Evolutionary conservation across 1,140 invertebrate species (phyloP).

Genomic region (Sipha flava): DNA sequence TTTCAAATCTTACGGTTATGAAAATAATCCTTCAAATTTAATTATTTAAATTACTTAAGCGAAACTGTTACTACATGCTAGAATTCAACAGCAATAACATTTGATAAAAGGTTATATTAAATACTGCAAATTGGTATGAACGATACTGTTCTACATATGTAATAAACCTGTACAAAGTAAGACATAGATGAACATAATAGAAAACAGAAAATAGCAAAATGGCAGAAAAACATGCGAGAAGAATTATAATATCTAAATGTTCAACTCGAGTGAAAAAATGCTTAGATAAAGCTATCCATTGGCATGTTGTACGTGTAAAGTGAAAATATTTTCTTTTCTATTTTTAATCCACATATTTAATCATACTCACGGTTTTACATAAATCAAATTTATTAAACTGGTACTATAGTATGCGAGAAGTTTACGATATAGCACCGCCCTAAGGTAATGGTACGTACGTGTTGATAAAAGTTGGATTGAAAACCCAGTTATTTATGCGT

Average conservation of each 20-base stretch:
- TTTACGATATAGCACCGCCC: background rate
- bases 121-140: background rate
- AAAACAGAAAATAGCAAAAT: background rate
- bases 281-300: background rate
- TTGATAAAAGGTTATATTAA: background rate
- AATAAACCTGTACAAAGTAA: too few relatives aligned
- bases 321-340: background rate
- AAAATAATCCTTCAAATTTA: background rate
- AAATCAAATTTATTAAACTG: background rate
- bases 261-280: background rate
- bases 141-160: background rate
- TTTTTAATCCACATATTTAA: background rate
- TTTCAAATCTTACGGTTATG: background rate
- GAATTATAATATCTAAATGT: background rate
- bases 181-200: background rate
- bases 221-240: background rate
- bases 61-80: background rate
- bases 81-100: background rate
- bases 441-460: background rate
- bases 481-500: constrained; percentile 18
- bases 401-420: background rate
- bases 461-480: constrained; percentile 28
- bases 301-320: background rate
- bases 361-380: background rate
- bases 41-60: background rate